Base-by-base conservation (phyloP, 2,113 vertebrate genomes). In the Crypturellus undulatus region DNA sequence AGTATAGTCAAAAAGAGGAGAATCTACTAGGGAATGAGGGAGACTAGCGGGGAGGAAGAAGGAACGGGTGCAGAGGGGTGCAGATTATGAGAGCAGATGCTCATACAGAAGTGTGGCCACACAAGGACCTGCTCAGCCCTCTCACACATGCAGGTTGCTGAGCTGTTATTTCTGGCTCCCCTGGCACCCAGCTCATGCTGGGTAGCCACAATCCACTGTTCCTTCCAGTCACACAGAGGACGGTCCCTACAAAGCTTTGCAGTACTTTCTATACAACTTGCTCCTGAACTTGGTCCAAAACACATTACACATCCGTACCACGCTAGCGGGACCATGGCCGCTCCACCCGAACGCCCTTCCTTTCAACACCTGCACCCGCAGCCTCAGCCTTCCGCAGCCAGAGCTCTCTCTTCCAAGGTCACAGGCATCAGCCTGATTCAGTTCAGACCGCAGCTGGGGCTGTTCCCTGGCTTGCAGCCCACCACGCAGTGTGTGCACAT, bases 271-370 rank as follows among this genome's bases (percentile, higher is more conserved):
- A 4, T 4, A 6, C 1, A 0, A 83, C 88, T 54, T 94, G 58
- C 86, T 86, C 73, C 90, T 76, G 16, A 24, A 80, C 77, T 79
- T 22, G 84, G 84, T 71, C 38, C 69, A 43, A 73, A 90, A 64
- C 70, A 88, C 77, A 40, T 76, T 24, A 18, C 56, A 12, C 52
- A 65, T 28, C 79, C 7, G 52, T 58, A 18, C 51, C 45, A 6
- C 9, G 16, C 49, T 2, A 20, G 34, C 22, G 52, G 76, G 75
- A 71, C 45, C 20, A 5, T 0, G 9, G 56, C 87, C 30, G 54
- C 26, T 79, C 17, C 40, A 0, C 18, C 0, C 2, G 38, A n/a
- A 17, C 5, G 40, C 54, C 81, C 13, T 6, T n/a, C 72, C 56
- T 56, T 42, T 20, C 1, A 1, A 11, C 0, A 80, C 20, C 88